phyloP scores from a whole-genome alignment of 23 tunicate genomes.

The Trididemnum clinides region DNA sequence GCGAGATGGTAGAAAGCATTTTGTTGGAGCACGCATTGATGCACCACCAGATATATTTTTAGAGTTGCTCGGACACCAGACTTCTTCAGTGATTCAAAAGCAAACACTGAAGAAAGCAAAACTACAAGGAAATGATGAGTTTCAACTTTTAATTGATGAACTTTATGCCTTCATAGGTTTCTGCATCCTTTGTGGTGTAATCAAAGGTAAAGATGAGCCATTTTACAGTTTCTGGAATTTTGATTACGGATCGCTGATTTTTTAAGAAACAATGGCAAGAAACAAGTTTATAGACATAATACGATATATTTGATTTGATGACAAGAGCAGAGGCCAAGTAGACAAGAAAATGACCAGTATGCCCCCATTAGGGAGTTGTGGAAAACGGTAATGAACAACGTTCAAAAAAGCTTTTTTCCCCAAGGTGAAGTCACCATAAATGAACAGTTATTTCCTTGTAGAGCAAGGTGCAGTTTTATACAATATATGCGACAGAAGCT shows the following conservation, averaged over 20 bases:
- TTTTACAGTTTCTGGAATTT: conserved; percentile 2
- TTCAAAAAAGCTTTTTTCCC: conserved; percentile 2
- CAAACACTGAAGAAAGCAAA: neutral
- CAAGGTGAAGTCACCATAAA: conserved; percentile 3
- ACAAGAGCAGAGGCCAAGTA: conserved; percentile 15
- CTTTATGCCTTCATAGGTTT: conserved; percentile 1
- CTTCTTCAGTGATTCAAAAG: conserved; percentile 9
- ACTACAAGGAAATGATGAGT: neutral
- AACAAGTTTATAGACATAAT: neutral
- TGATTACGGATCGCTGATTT: neutral
- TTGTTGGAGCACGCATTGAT: conserved; percentile 15
- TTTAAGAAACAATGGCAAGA: conserved; percentile 16
- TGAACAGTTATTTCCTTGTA: conserved; percentile 22
- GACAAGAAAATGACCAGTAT: conserved; percentile 17
- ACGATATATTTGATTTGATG: conserved; percentile 20
- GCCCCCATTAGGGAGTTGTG: conserved; percentile 11
- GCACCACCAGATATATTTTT: conserved; percentile 16
- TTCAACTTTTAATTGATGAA: conserved; percentile 21
- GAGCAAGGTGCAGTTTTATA: conserved; percentile 8
- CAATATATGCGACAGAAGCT: neutral
- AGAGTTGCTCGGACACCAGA: conserved; percentile 3
- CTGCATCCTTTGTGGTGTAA: conserved; percentile 24
- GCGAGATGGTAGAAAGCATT: conserved; percentile 2
- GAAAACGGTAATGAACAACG: conserved; percentile 22
- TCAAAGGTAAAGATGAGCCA: conserved; percentile 29